A percentile compares a stretch with the other conserved stretches of the same genome.
Evolutionary conservation across 1,140 invertebrate genomes (phyloP).

Genomic region (Steinernema feltiae): DNA sequence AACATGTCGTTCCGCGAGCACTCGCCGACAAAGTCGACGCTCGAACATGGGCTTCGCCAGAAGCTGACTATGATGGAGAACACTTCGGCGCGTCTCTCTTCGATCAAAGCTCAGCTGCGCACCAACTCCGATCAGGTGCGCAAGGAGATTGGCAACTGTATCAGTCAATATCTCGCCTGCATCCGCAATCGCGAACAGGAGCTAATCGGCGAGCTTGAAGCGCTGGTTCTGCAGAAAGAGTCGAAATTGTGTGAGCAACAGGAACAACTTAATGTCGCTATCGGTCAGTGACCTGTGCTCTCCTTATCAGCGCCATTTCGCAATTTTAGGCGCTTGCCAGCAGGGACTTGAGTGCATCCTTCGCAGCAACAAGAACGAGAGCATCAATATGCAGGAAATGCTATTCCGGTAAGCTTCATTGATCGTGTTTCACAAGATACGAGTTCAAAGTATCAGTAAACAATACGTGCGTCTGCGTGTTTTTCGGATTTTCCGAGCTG

Average conservation of each 20-base stretch:
- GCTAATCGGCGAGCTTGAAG: not conserved
- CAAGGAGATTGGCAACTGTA: not conserved
- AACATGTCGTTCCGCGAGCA: conserved; percentile 1
- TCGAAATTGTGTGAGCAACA: not conserved
- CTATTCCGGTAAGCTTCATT: not conserved
- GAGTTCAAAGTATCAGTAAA: not conserved
- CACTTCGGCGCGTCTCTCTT: not conserved
- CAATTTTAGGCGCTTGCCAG: not conserved
- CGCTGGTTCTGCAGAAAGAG: not conserved
- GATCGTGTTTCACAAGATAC: too few relatives aligned
- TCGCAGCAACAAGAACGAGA: not conserved
- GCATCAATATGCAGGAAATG: conserved; percentile 4
- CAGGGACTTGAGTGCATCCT: not conserved
- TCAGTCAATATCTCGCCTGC: not conserved
- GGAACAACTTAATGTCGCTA: not conserved
- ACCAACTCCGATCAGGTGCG: conserved; percentile 1
- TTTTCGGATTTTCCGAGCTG: not conserved
- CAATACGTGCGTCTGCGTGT: not conserved
- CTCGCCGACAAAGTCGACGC: conserved; percentile 1
- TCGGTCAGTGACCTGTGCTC: not conserved
- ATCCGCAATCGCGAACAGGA: conserved; percentile 3
- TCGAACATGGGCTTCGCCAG: conserved; percentile 12
- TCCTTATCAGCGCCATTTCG: not conserved
- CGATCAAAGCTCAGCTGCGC: not conserved
- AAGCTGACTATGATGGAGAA: conserved; percentile 7